These are phyloP conservation scores for Rhimphoctona megacephalus DNA, from an alignment of 2,888 invertebrate genomes.

Conservation along the genomic window DNA sequence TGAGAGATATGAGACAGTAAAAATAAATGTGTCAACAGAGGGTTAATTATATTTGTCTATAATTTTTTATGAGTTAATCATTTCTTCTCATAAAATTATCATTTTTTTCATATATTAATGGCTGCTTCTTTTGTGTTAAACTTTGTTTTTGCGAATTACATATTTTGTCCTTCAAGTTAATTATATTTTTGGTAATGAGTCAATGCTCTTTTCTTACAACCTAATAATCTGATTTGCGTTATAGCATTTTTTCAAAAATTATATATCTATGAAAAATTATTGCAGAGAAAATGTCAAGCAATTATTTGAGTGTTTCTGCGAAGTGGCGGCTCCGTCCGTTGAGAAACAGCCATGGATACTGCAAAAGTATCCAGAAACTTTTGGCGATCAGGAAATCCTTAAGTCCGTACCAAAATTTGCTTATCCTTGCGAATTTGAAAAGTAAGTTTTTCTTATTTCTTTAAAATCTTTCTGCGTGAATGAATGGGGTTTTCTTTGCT, in stretches of 20 bases:
- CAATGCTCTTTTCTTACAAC: too few relatives aligned
- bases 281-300: conserved; percentile 91
- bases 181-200: background rate
- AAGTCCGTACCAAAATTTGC: conserved; percentile 96
- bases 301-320: conserved; percentile 93
- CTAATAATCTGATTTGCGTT: too few relatives aligned
- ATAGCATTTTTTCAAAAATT: too few relatives aligned
- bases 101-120: too few relatives aligned
- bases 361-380: conserved; percentile 94
- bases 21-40: background rate
- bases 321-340: conserved; percentile 89
- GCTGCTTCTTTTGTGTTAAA: background rate
- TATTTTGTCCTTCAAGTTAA: background rate
- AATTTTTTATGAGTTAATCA: background rate
- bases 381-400: conserved; percentile 93
- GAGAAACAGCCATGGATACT: conserved; percentile 90
- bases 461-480: background rate
- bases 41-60: background rate
- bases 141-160: background rate
- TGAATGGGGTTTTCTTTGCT: background rate
- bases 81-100: too few relatives aligned
- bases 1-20: too few relatives aligned
- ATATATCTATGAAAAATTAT: conserved; percentile 23
- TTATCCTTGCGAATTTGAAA: conserved; percentile 93
- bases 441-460: conserved; percentile 86